Base-by-base conservation (phyloP, 2,888 invertebrate genomes). In the Diaphora mendica region DNA sequence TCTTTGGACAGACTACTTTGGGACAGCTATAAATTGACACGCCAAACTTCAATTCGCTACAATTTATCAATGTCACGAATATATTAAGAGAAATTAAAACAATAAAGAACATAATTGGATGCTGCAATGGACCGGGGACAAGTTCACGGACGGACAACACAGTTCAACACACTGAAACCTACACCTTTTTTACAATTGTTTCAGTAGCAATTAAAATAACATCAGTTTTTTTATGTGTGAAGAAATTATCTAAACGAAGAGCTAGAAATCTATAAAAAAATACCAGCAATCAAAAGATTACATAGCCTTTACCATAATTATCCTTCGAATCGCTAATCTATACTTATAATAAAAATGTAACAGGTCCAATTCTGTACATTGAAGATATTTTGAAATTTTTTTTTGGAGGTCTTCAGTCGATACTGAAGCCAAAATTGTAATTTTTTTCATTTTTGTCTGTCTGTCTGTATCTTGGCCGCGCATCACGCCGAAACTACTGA, bases 51-150 rank as follows among this genome's bases (percentile, higher is more conserved):
- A 59, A 74, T 62, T 44, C 67, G 67, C 23, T 11, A 85, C 82
- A 51, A 76, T 69, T 73, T 67, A 67, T 77, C 69, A 73, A 72
- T 79, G 73, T 84, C 85, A 79, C 77, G 73, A 78, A 77, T 79
- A 80, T 70, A 79, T 77, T 75, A 74, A 67, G 67, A 77, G 70
- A 88, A 85, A 87, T 88, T 88, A 87, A 86, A 87, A 87, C 85
- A 88, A 87, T 83, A 82, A 87, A 85, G 79, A 85, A 81, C 76
- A 82, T 89, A 91, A 92, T 90, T 91, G 90, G 86, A 87, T 83
- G 89, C 88, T 88, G 80, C 89, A 90, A 89, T 89, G 88, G 89
- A 90, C 89, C 84, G 82, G 84, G 76, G 69, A 68, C 85, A 89
- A 88, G 91, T 91, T 91, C 91, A 91, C 81, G 89, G 75, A 55